Percentiles rank a stretch among this genome's conserved stretches.
Conservation (phyloP, 1,140 invertebrate species). For the Drosophila paulistorum region DNA sequence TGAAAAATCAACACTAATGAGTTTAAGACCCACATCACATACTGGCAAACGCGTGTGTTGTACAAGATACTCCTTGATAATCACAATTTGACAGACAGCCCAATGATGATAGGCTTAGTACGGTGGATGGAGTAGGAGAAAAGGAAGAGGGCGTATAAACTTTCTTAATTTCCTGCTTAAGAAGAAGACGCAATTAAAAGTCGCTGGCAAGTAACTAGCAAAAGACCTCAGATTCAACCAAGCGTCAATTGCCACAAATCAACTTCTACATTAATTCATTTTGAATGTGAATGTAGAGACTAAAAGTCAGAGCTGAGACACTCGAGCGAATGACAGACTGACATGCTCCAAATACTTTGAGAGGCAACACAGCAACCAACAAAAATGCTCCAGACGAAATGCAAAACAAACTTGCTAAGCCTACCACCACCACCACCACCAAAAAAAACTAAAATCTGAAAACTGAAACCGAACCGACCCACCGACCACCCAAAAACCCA, state of each 20-base stretch:
- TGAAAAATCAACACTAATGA: conserved; percentile 12
- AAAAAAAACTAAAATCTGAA: not conserved
- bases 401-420: conserved; percentile 68
- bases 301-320: not conserved
- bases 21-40: conserved; percentile 3
- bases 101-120: not conserved
- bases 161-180: conserved; percentile 73
- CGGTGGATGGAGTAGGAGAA: not conserved
- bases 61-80: not conserved
- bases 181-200: conserved; percentile 63
- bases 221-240: conserved; percentile 43
- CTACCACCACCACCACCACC: conserved; percentile 12
- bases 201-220: conserved; percentile 51
- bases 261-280: conserved; percentile 77
- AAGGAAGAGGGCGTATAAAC: conserved; percentile 22
- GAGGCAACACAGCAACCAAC: conserved; percentile 33
- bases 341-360: conserved; percentile 72
- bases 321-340: conserved; percentile 60
- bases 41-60: not conserved
- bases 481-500: not conserved
- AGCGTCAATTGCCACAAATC: conserved; percentile 77
- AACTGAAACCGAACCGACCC: not conserved
- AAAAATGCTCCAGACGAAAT: conserved; percentile 43
- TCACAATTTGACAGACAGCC: not conserved
- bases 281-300: conserved; percentile 11